Base-by-base conservation (phyloP, 2,888 invertebrate species). In the Strigamia maritima region DNA sequence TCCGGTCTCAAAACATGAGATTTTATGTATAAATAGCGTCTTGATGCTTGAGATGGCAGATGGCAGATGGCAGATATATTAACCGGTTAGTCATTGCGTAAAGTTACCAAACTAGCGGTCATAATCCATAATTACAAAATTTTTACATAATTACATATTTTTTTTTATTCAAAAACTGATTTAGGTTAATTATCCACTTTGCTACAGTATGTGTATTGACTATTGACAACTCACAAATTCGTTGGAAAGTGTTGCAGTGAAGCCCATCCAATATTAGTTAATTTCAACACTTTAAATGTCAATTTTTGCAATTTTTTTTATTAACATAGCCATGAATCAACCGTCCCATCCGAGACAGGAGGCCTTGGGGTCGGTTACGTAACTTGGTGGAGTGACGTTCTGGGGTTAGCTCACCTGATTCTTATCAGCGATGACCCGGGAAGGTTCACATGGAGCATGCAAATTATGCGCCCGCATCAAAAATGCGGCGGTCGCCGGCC, bases 301-400 rank as follows among this genome's bases (percentile, higher is more conserved):
- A 31, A 31, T 7, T 4, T 4, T 2, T 31, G 31, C 31, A 7
- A 31, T 31, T 44, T 3, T 38, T 8, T 10, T 44, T 1, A 44
- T 44, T 44, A 44, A 10, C 44, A 44, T 44, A 44, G 2, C 12
- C 44, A 44, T 44, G 12, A 44, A 44, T 44, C 44, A 44, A 44
- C 2, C 44, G 12, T 44, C 16, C 44, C 12, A 44, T 44, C 44
- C 10, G 60, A 60, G 24, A 60, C 24, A 24, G 22, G 24, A 60
- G 60, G 60, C 60, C 60, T 60, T 60, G 60, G 49, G 60, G 60
- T 60, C 60, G 60, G 60, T 60, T 60, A 60, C 22, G 60, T 60
- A 60, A 60, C 22, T 60, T n/a, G 60, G 60, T 60, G 24, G 60
- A 60, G 24, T 60, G 60, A 60, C 10, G 60, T 60, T 2, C 24